These are phyloP conservation scores for Graptemys geographica DNA, from an alignment of 2,797 vertebrate species.

Conservation along the genomic window DNA sequence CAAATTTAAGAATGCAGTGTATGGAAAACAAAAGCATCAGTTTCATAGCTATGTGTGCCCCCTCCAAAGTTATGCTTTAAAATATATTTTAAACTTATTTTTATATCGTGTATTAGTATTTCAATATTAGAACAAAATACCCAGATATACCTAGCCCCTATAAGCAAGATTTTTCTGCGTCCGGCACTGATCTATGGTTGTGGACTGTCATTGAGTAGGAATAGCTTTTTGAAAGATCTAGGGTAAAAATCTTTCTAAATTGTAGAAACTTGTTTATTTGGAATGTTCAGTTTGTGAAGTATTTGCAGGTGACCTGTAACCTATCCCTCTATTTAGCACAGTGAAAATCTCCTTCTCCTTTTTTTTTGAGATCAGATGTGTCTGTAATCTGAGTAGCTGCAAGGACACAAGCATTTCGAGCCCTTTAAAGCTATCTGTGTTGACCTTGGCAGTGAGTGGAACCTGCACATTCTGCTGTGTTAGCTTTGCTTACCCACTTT, in stretches of 20 bases:
- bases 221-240: neutral
- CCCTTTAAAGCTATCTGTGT: neutral
- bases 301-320: conserved; percentile 39
- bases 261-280: neutral
- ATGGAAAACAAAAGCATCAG: neutral
- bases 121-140: neutral
- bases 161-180: neutral
- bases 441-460: neutral
- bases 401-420: conserved; percentile 31
- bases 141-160: neutral
- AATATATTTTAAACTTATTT: neutral
- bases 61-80: neutral
- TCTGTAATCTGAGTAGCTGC: conserved; percentile 22
- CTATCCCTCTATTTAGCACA: conserved; percentile 7
- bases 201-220: neutral
- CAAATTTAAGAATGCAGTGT: neutral
- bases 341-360: neutral
- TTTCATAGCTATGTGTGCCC: neutral
- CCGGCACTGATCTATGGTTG: neutral
- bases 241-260: neutral
- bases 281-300: neutral
- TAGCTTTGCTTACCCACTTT: conserved; percentile 28
- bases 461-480: neutral
- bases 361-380: neutral
- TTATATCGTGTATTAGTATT: neutral